Conservation (phyloP, 2,797 vertebrate species). For the Bufotes viridis region DNA sequence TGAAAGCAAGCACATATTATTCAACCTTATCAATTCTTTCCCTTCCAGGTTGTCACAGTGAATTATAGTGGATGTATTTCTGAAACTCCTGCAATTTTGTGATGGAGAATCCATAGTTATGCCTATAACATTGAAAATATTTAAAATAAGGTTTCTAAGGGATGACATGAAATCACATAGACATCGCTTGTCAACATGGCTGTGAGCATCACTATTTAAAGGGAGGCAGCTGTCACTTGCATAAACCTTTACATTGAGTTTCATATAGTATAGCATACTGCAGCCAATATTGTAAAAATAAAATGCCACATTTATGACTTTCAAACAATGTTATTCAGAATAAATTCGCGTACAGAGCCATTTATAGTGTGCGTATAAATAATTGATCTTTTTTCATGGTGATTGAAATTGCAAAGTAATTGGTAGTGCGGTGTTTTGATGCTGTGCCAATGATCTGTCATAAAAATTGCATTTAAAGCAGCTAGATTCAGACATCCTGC, state of each 20-base stretch:
- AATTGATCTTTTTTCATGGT: neutral
- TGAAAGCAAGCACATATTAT: neutral
- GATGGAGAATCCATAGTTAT: neutral
- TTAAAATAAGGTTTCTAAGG: neutral
- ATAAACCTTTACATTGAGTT: neutral
- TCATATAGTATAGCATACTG: neutral
- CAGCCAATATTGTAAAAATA: conserved; percentile 5
- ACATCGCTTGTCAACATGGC: conserved; percentile 25
- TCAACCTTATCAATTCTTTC: neutral
- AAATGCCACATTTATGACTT: conserved; percentile 15
- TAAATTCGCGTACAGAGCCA: neutral
- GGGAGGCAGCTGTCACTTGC: neutral
- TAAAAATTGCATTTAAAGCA: neutral
- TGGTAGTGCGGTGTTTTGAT: neutral
- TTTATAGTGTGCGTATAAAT: neutral
- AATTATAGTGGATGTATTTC: neutral
- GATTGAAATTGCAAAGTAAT: neutral
- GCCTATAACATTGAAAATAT: neutral
- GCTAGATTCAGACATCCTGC: too few species aligned
- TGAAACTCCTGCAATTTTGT: neutral
- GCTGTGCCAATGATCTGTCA: neutral
- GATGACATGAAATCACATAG: conserved; percentile 7
- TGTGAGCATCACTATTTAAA: neutral
- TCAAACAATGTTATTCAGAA: neutral
- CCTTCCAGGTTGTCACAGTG: neutral